Base-by-base conservation (phyloP, 2,113 vertebrate genomes). In the Nerophis ophidion region DNA sequence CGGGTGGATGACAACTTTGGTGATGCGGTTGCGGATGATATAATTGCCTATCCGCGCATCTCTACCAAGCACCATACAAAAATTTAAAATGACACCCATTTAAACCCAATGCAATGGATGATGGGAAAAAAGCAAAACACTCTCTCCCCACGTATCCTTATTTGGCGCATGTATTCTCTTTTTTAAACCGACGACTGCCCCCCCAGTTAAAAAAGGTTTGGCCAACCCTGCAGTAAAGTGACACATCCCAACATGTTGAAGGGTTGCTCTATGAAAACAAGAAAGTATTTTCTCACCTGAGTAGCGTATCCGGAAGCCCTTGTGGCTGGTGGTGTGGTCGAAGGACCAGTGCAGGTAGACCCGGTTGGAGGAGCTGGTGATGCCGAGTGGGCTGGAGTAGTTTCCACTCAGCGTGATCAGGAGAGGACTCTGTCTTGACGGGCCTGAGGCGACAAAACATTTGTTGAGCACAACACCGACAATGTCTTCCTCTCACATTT, bases 321-420 rank as follows among this genome's bases (percentile, higher is more conserved):
- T 98, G 75, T 95, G 92, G 74, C 90, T 97, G 80, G 96, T 93
- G 9, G 94, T 92, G 0, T 98, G 94, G 71, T 98, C 97, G 1
- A 97, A 98, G 8, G 96, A 95, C 97, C 97, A 99, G 67, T 96
- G 95, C 60, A 99, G 91, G 72, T 94, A 97, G 50, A 96, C 95
- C 58, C 86, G 93, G 86, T 88, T 96, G 56, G 88, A 89, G 0
- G 93, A 91, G 87, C 94, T 99, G 77, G 92, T 95, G 76, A 98
- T 93, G 1, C 89, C 92, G 76, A 97, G 86, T 0, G 97, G 95
- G 40, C 89, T 92, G 0, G 95, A 96, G 70, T 98, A 98, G 86
- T 99, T 98, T 5, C 97, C 96, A 15, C 94, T 98, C 54, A 99
- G 91, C 1, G 95, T 94, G 42, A 96, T 91, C 9, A 99, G 91